Conservation (phyloP, 2,888 invertebrate genomes). For the Darwinula stevensoni region DNA sequence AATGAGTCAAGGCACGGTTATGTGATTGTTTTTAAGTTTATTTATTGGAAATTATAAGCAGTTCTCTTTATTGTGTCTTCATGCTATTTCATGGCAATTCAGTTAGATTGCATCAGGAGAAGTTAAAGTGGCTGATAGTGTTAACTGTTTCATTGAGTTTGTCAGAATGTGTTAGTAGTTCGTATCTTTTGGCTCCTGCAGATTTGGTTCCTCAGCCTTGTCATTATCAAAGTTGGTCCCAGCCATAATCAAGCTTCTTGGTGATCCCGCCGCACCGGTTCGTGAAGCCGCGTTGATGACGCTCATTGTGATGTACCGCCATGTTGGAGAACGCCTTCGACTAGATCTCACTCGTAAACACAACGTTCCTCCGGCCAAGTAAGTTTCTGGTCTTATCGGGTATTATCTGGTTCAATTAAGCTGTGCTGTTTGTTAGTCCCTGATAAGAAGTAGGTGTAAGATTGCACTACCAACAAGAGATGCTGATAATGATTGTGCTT, state of each 20-base stretch:
- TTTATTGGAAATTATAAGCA: no score
- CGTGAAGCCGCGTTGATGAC: constrained; percentile 60
- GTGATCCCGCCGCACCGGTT: constrained; percentile 60
- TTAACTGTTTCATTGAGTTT: not conserved
- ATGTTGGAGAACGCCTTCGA: constrained; percentile 63
- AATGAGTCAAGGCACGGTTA: no score
- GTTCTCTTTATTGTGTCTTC: no score
- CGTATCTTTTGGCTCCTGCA: constrained; percentile 17
- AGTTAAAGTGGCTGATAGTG: no score
- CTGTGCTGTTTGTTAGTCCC: no score
- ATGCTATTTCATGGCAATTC: not conserved
- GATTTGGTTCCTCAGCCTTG: constrained; percentile 56
- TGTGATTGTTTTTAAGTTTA: no score
- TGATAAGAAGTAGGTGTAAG: no score
- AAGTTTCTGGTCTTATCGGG: constrained; percentile 10
- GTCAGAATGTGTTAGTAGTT: not conserved
- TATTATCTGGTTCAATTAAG: no score
- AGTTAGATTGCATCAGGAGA: constrained; percentile 1
- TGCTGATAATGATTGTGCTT: no score
- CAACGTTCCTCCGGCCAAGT: constrained; percentile 18
- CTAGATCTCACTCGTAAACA: constrained; percentile 51
- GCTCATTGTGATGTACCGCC: constrained; percentile 63
- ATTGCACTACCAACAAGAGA: no score
- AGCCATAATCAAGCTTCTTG: constrained; percentile 44
- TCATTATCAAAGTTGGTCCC: constrained; percentile 52